These are phyloP conservation scores for Agrypnus murinus DNA, from an alignment of 2,888 invertebrate genomes.

Conservation along the genomic window DNA sequence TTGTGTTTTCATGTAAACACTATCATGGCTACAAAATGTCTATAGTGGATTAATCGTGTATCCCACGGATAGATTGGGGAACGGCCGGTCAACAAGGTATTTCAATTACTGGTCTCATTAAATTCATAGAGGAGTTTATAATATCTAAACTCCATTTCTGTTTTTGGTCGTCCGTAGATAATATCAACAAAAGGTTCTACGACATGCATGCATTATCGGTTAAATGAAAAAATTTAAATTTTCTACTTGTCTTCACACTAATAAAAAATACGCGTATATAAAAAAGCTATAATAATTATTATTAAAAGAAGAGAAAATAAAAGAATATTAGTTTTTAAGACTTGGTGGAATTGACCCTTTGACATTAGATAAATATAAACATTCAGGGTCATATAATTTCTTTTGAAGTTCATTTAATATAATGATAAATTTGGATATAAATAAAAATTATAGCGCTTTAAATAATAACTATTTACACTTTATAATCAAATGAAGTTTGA, in stretches of 20 bases:
- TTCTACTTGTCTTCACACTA: background rate
- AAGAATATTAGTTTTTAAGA: too few relatives aligned
- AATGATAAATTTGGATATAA: slow-evolving; percentile 13
- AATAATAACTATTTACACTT: slow-evolving; percentile 19
- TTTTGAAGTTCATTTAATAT: background rate
- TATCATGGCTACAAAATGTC: slow-evolving; percentile 38
- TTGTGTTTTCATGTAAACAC: slow-evolving; percentile 37
- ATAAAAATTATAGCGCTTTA: slow-evolving; percentile 18
- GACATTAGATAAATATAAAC: slow-evolving; percentile 13
- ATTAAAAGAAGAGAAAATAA: too few relatives aligned
- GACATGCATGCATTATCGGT: slow-evolving; percentile 25
- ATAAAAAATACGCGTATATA: too few relatives aligned
- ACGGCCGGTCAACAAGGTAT: slow-evolving; percentile 39
- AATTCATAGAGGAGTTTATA: slow-evolving; percentile 37
- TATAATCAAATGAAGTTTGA: slow-evolving; percentile 4
- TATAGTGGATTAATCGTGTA: slow-evolving; percentile 38
- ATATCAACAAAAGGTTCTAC: slow-evolving; percentile 27
- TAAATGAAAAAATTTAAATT: slow-evolving; percentile 15
- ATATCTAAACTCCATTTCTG: slow-evolving; percentile 34
- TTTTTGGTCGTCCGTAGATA: slow-evolving; percentile 30
- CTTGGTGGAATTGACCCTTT: background rate
- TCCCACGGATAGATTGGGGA: slow-evolving; percentile 29
- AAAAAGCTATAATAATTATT: too few relatives aligned
- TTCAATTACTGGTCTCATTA: slow-evolving; percentile 43
- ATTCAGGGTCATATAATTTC: slow-evolving; percentile 20